Percentiles rank a stretch among this genome's conserved stretches.
Conservation (phyloP, 2,888 invertebrate species). For the Ommatoiulus sabulosus region DNA sequence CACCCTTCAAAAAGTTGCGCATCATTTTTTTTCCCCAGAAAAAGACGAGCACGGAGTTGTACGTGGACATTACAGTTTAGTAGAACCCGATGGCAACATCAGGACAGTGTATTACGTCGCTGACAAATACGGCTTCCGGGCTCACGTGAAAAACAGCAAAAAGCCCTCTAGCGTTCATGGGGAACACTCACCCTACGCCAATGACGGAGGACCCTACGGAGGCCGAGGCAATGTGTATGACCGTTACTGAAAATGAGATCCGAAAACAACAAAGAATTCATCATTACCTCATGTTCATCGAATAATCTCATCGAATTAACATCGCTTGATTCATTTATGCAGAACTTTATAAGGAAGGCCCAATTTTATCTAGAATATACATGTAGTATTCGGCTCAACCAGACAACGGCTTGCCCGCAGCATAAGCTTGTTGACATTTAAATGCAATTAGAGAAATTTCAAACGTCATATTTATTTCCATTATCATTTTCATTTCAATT, state of each 20-base stretch:
- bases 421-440: background rate
- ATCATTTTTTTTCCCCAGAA: slow-evolving; percentile 37
- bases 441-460: background rate
- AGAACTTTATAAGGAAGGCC: background rate
- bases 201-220: background rate
- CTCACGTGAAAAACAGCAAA: slow-evolving; percentile 59
- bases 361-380: background rate
- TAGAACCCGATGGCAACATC: slow-evolving; percentile 65
- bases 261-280: background rate
- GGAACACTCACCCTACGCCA: background rate
- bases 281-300: background rate
- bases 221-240: background rate
- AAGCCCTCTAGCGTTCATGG: slow-evolving; percentile 58
- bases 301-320: background rate
- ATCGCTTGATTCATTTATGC: background rate
- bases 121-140: slow-evolving; percentile 62
- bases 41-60: slow-evolving; percentile 64
- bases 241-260: slow-evolving; percentile 20
- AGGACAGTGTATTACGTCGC: slow-evolving; percentile 67
- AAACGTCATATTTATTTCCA: background rate
- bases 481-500: background rate
- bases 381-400: background rate
- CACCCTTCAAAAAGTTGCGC: too few species aligned
- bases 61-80: slow-evolving; percentile 65
- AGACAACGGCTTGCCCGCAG: background rate